phyloP scores from a whole-genome alignment of 2,888 invertebrate species.

The Eilema depressum region DNA sequence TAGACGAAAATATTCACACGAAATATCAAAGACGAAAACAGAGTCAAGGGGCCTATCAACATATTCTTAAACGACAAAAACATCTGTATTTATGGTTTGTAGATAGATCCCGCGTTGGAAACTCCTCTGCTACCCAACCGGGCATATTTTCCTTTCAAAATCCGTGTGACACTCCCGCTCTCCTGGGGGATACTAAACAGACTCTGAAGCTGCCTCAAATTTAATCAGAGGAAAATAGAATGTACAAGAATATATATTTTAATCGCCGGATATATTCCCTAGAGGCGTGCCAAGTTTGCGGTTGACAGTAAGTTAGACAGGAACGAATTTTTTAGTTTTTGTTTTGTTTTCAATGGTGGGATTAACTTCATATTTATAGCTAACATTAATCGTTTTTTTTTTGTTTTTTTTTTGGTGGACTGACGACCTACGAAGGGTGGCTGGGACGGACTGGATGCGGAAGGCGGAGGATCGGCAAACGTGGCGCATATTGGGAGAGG shows the following conservation, averaged over 20 bases:
- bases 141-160: conserved; percentile 8
- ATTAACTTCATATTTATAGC: neutral
- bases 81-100: neutral
- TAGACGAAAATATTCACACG: neutral
- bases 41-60: neutral
- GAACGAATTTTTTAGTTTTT: neutral
- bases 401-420: no score
- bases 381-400: no score
- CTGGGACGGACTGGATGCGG: no score
- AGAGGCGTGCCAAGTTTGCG: conserved; percentile 10
- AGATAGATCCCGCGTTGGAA: neutral
- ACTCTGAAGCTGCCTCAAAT: conserved; percentile 10
- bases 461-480: no score
- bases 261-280: conserved; percentile 10
- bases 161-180: neutral
- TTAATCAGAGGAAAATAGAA: conserved; percentile 22
- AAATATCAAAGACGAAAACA: neutral
- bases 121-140: neutral
- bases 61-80: neutral
- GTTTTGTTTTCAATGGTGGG: neutral
- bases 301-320: conserved; percentile 9
- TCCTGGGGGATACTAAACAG: conserved; percentile 16
- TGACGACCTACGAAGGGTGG: no score
- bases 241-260: conserved; percentile 23
- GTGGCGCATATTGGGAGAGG: no score